Conservation (phyloP, 53 echinoderm and acorn worm genomes). For the Apostichopus leukothele region DNA sequence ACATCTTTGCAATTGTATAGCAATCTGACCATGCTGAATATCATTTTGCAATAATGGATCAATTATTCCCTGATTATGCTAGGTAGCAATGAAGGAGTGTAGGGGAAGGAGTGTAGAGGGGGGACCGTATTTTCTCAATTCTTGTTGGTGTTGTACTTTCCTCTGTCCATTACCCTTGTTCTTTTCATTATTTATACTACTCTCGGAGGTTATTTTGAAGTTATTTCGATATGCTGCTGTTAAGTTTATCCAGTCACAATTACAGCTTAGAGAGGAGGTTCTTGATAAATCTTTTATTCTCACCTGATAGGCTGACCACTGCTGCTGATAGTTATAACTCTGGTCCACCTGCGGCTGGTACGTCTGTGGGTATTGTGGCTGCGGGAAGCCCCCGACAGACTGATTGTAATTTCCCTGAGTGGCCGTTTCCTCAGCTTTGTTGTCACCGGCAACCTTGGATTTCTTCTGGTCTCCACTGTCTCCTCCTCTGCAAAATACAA, state of each 20-base stretch:
- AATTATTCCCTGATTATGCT: no score
- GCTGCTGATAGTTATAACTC: constrained; percentile 17
- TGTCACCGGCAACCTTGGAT: not conserved
- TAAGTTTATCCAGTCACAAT: not conserved
- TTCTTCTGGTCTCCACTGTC: constrained; percentile 13
- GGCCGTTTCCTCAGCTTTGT: not conserved
- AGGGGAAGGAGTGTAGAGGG: no score
- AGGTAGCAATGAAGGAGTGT: no score
- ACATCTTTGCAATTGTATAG: no score
- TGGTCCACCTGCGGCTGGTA: constrained; percentile 16
- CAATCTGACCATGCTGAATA: no score
- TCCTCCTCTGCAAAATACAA: not conserved
- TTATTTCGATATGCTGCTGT: not conserved
- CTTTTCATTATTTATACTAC: no score
- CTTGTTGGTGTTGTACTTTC: no score
- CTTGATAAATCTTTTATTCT: not conserved
- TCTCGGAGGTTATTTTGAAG: no score
- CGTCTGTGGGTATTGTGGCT: constrained; percentile 14
- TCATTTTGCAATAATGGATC: no score
- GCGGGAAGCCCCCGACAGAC: not conserved
- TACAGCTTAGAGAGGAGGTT: not conserved
- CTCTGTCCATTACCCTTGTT: no score
- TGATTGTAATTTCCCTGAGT: constrained; percentile 11
- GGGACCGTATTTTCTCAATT: no score
- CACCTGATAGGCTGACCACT: constrained; percentile 11